Conservation (phyloP, 1,140 invertebrate species). For the Odontomachus brunneus region DNA sequence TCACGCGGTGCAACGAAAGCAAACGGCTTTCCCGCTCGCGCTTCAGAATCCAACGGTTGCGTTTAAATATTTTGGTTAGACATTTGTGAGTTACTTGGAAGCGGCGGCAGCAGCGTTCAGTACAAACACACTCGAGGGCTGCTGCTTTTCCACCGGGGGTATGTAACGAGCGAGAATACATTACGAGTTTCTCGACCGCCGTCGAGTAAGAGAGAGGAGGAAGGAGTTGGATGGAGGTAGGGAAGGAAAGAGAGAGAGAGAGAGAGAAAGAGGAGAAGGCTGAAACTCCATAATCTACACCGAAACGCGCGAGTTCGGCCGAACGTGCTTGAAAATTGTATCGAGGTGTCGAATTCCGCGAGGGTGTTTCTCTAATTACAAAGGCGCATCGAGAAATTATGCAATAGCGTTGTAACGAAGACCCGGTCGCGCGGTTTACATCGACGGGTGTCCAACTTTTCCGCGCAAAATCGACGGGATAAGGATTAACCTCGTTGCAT, state of each 20-base stretch:
- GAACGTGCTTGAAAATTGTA: slow-evolving; percentile 61
- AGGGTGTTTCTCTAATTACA: slow-evolving; percentile 53
- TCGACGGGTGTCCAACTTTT: background rate
- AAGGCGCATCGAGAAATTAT: slow-evolving; percentile 52
- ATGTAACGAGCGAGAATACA: slow-evolving; percentile 66
- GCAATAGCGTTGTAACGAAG: background rate
- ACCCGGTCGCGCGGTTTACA: background rate
- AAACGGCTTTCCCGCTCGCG: slow-evolving; percentile 63
- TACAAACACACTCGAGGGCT: slow-evolving; percentile 65
- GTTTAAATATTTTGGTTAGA: slow-evolving; percentile 80
- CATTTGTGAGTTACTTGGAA: slow-evolving; percentile 73
- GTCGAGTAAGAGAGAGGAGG: background rate
- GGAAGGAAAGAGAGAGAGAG: slow-evolving; percentile 9
- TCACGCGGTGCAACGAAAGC: slow-evolving; percentile 70
- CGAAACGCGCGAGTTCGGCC: slow-evolving; percentile 42
- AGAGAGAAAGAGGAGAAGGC: slow-evolving; percentile 2
- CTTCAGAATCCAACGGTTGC: slow-evolving; percentile 71
- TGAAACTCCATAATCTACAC: slow-evolving; percentile 23
- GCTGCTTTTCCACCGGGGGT: slow-evolving; percentile 58
- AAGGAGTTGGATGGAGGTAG: background rate
- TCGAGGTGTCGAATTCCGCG: slow-evolving; percentile 53
- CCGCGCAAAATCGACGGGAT: slow-evolving; percentile 31
- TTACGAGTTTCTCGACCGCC: slow-evolving; percentile 58
- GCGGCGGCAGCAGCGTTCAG: slow-evolving; percentile 46
- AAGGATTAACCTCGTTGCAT: slow-evolving; percentile 35